phyloP scores from a whole-genome alignment of 2,888 invertebrate genomes.

The Phyllotreta striolata region DNA sequence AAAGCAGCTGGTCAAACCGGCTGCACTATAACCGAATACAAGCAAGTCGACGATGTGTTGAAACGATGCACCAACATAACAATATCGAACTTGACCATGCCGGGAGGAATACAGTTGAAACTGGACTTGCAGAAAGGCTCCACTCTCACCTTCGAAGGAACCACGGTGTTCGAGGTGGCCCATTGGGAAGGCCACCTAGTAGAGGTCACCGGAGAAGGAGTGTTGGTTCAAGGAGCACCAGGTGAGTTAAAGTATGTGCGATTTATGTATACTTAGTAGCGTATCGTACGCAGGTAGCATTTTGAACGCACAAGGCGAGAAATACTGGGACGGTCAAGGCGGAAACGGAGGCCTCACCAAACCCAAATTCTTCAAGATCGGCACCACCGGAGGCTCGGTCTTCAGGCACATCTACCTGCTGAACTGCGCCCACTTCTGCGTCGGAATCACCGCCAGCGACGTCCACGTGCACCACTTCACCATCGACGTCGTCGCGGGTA shows the following conservation, averaged over 20 bases:
- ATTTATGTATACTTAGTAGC: neutral
- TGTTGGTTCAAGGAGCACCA: slow-evolving; percentile 24
- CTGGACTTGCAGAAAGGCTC: slow-evolving; percentile 25
- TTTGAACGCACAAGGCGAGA: slow-evolving; percentile 35
- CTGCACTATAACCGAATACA: slow-evolving; percentile 17
- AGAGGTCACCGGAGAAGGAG: slow-evolving; percentile 14
- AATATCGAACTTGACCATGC: slow-evolving; percentile 24
- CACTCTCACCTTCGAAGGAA: slow-evolving; percentile 24
- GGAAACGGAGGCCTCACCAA: slow-evolving; percentile 36
- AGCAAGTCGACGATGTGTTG: neutral
- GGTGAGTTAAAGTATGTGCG: slow-evolving; percentile 10
- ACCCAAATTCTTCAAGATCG: slow-evolving; percentile 39
- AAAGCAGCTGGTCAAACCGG: neutral
- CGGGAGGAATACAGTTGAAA: slow-evolving; percentile 10
- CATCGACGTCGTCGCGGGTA: slow-evolving; percentile 35
- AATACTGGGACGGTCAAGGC: slow-evolving; percentile 42
- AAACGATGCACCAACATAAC: slow-evolving; percentile 19
- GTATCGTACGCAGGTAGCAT: slow-evolving; percentile 3
- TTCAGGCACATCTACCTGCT: slow-evolving; percentile 37
- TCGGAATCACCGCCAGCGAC: slow-evolving; percentile 35
- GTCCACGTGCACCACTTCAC: slow-evolving; percentile 30
- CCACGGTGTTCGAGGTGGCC: slow-evolving; percentile 12
- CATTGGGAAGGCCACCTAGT: slow-evolving; percentile 22
- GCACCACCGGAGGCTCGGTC: slow-evolving; percentile 35
- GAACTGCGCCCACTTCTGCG: slow-evolving; percentile 40